These are phyloP conservation scores for Parapsyche elsis DNA, from an alignment of 1,140 invertebrate species.

Conservation along the genomic window DNA sequence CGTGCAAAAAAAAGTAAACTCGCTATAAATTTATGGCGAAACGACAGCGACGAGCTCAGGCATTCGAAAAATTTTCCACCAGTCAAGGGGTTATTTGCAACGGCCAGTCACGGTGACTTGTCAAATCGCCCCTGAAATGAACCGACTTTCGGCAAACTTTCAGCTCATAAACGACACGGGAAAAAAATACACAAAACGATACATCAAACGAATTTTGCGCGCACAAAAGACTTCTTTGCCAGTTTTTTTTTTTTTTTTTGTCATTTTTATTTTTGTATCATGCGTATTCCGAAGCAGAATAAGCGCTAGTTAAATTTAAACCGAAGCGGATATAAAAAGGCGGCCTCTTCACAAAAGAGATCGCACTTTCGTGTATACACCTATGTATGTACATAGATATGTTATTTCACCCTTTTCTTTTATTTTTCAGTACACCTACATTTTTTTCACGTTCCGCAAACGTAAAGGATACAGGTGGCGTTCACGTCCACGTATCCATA, in stretches of 20 bases:
- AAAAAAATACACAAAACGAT: neutral
- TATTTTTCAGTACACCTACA: neutral
- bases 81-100: slow-evolving; percentile 7
- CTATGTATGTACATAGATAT: neutral
- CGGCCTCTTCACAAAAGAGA: neutral
- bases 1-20: too few species aligned
- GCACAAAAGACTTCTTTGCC: neutral
- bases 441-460: neutral
- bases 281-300: neutral
- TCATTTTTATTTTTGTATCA: neutral
- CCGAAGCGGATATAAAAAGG: neutral
- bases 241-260: too few species aligned
- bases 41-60: neutral
- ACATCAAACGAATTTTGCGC: neutral
- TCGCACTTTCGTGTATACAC: neutral
- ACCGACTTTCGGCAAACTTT: slow-evolving; percentile 13
- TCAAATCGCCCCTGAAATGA: neutral
- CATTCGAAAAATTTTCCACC: slow-evolving; percentile 29
- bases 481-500: slow-evolving; percentile 11
- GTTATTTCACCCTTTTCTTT: neutral
- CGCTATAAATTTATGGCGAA: too few species aligned
- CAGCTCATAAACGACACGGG: neutral
- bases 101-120: slow-evolving; percentile 1
- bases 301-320: slow-evolving; percentile 10
- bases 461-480: slow-evolving; percentile 16